Evolutionary conservation across 2,797 vertebrate species (phyloP).

Genomic region (Manis javanica): DNA sequence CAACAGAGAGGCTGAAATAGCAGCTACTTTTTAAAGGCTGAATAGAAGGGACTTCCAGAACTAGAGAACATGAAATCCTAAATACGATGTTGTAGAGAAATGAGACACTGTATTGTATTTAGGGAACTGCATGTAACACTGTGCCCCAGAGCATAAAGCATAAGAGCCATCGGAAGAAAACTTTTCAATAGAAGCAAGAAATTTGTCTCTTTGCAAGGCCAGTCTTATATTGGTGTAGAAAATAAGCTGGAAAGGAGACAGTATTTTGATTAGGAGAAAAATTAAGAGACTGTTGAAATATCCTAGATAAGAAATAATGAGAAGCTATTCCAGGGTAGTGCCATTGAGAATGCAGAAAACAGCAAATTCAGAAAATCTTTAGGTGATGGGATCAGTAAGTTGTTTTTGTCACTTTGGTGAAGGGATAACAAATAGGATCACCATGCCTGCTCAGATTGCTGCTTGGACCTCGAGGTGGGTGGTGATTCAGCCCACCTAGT

Average conservation of each 20-base stretch:
- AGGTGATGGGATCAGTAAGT: neutral
- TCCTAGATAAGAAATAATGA: neutral
- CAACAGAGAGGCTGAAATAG: too few species aligned
- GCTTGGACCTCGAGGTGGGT: neutral
- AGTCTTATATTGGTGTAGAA: neutral
- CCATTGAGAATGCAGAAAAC: neutral
- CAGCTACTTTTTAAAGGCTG: neutral
- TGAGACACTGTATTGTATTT: neutral
- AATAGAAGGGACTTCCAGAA: neutral
- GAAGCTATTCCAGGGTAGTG: neutral
- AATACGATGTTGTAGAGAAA: fast-evolving
- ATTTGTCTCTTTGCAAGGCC: neutral
- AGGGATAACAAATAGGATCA: neutral
- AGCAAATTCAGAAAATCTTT: neutral
- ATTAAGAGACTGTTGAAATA: neutral
- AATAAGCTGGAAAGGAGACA: neutral
- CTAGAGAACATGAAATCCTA: neutral
- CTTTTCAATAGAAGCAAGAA: neutral
- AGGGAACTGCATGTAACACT: neutral
- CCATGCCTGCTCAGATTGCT: neutral
- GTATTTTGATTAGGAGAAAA: neutral
- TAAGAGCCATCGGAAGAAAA: neutral
- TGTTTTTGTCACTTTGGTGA: neutral
- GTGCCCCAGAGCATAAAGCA: too few species aligned
- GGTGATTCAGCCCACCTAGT: neutral